Percentiles rank a stretch among this genome's conserved stretches.
Conservation (phyloP, 2,888 invertebrate genomes). For the Oegoconia quadripuncta region DNA sequence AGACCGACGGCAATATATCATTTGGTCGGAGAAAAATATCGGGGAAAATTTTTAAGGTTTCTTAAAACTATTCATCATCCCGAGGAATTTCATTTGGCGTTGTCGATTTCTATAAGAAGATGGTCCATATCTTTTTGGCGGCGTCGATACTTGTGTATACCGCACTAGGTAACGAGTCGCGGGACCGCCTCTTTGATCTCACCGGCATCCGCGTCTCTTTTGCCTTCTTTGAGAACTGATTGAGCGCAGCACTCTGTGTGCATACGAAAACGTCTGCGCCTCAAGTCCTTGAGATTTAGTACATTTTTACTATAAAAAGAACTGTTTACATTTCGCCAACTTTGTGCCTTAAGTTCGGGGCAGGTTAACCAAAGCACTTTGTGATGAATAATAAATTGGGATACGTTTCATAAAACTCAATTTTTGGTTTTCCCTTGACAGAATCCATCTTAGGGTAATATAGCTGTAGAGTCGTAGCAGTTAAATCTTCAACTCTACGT, state of each 20-base stretch:
- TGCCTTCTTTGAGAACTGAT: conserved; percentile 69
- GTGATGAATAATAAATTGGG: conserved; percentile 4
- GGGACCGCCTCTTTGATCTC: conserved; percentile 55
- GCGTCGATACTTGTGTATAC: too few relatives aligned
- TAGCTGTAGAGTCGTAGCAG: too few relatives aligned
- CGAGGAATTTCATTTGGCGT: background rate
- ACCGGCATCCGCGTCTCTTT: conserved; percentile 49
- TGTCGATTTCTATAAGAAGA: background rate
- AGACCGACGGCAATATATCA: too few relatives aligned
- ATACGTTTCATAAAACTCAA: background rate
- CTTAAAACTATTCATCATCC: too few relatives aligned
- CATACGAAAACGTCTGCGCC: conserved; percentile 64
- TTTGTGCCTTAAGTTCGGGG: conserved; percentile 28
- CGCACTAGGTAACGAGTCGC: conserved; percentile 10
- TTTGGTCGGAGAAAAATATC: too few relatives aligned
- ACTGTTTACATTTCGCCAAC: conserved; percentile 28
- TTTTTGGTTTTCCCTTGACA: background rate
- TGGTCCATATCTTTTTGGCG: too few relatives aligned
- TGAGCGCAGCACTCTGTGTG: conserved; percentile 70
- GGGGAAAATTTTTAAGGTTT: too few relatives aligned
- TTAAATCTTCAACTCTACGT: too few relatives aligned
- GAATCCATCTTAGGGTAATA: too few relatives aligned
- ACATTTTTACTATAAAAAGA: conserved; percentile 50
- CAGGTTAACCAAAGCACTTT: conserved; percentile 1
- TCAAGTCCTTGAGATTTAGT: conserved; percentile 37